A percentile compares a stretch with the other conserved stretches of the same genome.
Conservation (phyloP, 2,113 vertebrate species). For the Stictonetta naevosa region DNA sequence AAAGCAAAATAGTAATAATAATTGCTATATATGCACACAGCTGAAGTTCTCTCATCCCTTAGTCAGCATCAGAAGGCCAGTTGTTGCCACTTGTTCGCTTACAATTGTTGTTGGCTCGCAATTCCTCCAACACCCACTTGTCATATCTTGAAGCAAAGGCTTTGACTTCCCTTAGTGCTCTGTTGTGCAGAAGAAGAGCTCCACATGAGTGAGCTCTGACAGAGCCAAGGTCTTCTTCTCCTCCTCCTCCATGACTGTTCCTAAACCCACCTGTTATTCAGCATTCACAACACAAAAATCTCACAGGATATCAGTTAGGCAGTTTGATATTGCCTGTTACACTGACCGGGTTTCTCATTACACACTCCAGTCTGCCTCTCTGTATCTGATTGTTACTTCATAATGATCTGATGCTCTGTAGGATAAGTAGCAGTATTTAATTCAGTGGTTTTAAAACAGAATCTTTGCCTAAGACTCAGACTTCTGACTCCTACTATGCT, state of each 20-base stretch:
- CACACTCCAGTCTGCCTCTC: neutral
- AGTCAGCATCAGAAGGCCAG: neutral
- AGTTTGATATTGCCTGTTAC: neutral
- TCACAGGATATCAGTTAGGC: neutral
- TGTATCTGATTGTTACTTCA: neutral
- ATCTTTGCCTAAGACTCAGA: neutral
- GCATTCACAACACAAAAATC: neutral
- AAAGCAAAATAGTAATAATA: neutral
- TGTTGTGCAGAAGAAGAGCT: neutral
- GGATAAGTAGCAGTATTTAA: neutral
- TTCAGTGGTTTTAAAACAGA: neutral
- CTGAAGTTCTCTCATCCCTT: neutral
- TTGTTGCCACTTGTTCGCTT: accelerated
- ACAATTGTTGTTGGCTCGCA: accelerated
- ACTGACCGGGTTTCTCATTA: neutral
- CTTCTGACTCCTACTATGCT: neutral
- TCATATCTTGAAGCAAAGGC: neutral
- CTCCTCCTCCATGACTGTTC: neutral
- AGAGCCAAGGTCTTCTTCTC: neutral
- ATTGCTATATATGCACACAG: neutral
- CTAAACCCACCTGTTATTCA: neutral
- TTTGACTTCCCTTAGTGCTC: neutral
- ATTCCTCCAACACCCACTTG: neutral
- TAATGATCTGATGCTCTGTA: neutral
- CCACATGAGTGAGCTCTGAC: neutral